A percentile compares a stretch with the other conserved stretches of the same genome.
Evolutionary conservation across 2,888 invertebrate genomes (phyloP).

Genomic region (Coleophora deauratella): DNA sequence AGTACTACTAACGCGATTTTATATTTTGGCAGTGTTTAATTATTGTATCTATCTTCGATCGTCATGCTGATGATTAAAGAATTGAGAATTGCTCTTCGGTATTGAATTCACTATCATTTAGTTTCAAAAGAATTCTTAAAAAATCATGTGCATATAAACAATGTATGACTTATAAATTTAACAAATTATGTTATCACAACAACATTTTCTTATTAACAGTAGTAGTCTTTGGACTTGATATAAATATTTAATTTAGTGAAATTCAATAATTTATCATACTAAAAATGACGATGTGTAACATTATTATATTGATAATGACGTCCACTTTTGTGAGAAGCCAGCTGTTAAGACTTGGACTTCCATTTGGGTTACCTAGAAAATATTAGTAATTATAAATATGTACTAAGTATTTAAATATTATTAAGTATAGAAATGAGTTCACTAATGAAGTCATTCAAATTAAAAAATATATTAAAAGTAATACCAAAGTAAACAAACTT

Average conservation of each 20-base stretch:
- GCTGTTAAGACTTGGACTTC: constrained; percentile 62
- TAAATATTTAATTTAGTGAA: too few species aligned
- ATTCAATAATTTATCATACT: constrained; percentile 24
- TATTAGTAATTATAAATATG: constrained; percentile 55
- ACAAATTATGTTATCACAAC: constrained; percentile 65
- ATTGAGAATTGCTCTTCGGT: too few species aligned
- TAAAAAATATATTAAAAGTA: constrained; percentile 23
- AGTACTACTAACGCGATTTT: constrained; percentile 28
- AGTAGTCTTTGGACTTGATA: constrained; percentile 55
- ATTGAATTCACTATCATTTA: too few species aligned
- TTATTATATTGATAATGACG: constrained; percentile 44
- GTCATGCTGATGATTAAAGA: neutral
- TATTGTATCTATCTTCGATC: constrained; percentile 23
- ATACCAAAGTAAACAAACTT: constrained; percentile 41
- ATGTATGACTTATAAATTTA: constrained; percentile 9
- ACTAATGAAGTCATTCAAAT: constrained; percentile 13
- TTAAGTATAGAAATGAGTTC: too few species aligned
- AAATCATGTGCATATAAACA: too few species aligned
- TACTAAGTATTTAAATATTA: constrained; percentile 15
- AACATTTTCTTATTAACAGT: constrained; percentile 27
- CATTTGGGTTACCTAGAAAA: constrained; percentile 73
- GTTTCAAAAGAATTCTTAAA: too few species aligned
- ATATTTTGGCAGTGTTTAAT: constrained; percentile 68
- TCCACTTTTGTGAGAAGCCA: constrained; percentile 57
- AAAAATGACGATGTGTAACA: constrained; percentile 17